These are phyloP conservation scores for Portevinia maculata DNA, from an alignment of 2,888 invertebrate species.

Conservation along the genomic window DNA sequence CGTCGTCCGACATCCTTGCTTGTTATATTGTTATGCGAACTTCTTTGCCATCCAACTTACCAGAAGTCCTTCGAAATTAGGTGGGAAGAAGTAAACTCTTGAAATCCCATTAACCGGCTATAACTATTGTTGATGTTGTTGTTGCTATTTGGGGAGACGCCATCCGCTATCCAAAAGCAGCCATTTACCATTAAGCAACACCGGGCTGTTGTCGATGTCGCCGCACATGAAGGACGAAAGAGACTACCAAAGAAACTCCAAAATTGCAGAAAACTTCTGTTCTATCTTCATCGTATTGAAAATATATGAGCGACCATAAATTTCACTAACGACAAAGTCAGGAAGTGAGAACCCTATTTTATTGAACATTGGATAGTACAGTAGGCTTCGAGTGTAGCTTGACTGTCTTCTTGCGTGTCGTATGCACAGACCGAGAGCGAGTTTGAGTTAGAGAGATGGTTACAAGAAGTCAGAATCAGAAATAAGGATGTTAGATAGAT, in stretches of 20 bases:
- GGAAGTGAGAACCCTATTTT: conserved; percentile 70
- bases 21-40: conserved; percentile 37
- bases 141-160: conserved; percentile 20
- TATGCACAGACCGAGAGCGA: background rate
- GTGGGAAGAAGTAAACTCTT: conserved; percentile 69
- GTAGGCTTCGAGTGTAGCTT: conserved; percentile 23
- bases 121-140: conserved; percentile 13
- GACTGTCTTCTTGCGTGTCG: conserved; percentile 19
- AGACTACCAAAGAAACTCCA: conserved; percentile 30
- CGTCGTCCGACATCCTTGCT: conserved; percentile 28
- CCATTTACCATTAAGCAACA: background rate
- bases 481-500: conserved; percentile 34
- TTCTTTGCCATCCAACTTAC: conserved; percentile 28
- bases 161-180: background rate
- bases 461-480: background rate
- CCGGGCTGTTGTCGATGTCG: background rate
- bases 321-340: conserved; percentile 72
- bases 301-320: conserved; percentile 67
- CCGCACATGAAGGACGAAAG: conserved; percentile 17
- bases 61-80: conserved; percentile 49
- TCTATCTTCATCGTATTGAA: conserved; percentile 53
- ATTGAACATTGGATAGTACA: conserved; percentile 64
- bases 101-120: conserved; percentile 67
- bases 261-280: conserved; percentile 69
- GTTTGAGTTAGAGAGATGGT: no score